phyloP scores from a whole-genome alignment of 2,797 vertebrate genomes.

The Phrynocephalus vlangalii region DNA sequence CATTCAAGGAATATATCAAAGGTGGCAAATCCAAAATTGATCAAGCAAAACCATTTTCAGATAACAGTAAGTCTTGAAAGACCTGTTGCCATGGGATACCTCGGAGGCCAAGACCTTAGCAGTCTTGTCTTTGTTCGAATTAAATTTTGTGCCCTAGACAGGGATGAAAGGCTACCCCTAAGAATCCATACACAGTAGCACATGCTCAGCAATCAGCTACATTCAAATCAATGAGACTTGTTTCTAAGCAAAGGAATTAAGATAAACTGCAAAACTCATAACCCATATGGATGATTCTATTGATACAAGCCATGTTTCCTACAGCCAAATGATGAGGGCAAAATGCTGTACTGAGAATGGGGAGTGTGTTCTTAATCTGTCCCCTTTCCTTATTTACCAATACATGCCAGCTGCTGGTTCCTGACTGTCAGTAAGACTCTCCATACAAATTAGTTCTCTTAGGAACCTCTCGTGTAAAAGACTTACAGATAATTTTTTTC shows the following conservation, averaged over 20 bases:
- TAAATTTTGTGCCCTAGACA: background rate
- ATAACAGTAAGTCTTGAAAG: background rate
- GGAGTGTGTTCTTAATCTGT: background rate
- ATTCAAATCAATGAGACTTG: background rate
- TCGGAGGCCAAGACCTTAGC: background rate
- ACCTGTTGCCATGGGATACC: constrained; percentile 4
- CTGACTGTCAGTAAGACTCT: background rate
- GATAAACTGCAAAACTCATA: background rate
- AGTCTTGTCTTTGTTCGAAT: background rate
- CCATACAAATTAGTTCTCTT: background rate
- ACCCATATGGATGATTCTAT: background rate
- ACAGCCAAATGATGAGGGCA: background rate
- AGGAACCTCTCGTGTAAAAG: background rate
- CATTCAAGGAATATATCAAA: constrained; percentile 15
- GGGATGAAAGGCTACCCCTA: background rate
- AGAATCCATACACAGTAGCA: background rate
- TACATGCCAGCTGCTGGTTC: background rate
- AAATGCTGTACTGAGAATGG: background rate
- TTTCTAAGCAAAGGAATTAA: background rate
- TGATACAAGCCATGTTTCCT: background rate
- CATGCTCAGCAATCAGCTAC: background rate
- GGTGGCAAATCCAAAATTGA: constrained; percentile 36
- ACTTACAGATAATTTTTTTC: background rate
- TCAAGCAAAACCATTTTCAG: constrained; percentile 20
- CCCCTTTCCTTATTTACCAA: background rate